Base-by-base conservation (phyloP, 2,797 vertebrate species). In the Lutra lutra region DNA sequence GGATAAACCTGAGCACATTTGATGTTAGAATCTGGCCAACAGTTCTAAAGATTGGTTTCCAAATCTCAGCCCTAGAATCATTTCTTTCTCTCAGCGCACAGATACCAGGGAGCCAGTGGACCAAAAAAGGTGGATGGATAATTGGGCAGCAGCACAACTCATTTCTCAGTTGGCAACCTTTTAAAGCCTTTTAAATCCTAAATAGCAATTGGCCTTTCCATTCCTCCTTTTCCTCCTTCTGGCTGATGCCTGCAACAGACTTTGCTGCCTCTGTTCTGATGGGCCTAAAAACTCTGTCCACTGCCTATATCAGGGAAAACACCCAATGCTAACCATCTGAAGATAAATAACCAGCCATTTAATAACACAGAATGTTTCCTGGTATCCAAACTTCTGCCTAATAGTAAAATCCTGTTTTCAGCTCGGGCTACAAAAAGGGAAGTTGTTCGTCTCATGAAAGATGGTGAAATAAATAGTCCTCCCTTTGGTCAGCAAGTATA, bases 91-190 rank as follows among this genome's bases (percentile, higher is more conserved):
- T 94, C 62, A 0, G 29, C 15, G 1, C 70, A 58, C 0, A 0
- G 79, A 80, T 40, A 79, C 72, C 48, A 25, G 0, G 0, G 29
- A 94, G 70, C 27, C 66, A 46, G 80, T 11, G 14, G 86, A 51
- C 86, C 94, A 79, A 56, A 82, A 60, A 78, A 95, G 60, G 78
- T 0, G 17, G 87, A 70, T n/a, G 77, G 85, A 43, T 95, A 95
- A 97, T 11, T 70, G 93, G 95, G 77, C 93, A 96, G 72, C 64
- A 14, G 9, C 86, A 86, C 58, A 91, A 60, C 83, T 96, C 91
- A 66, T 92, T 91, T 95, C 97, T 95, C 93, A 83, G 68, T 17
- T 92, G 97, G 96, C 95, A 96, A 40, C 82, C 82, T 96, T 82
- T 89, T 64, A 97, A 97, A 96, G 85, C 40, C 72, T 95, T 95